Conservation (phyloP, 2,888 invertebrate species). For the Rotaria magnacalcarata region DNA sequence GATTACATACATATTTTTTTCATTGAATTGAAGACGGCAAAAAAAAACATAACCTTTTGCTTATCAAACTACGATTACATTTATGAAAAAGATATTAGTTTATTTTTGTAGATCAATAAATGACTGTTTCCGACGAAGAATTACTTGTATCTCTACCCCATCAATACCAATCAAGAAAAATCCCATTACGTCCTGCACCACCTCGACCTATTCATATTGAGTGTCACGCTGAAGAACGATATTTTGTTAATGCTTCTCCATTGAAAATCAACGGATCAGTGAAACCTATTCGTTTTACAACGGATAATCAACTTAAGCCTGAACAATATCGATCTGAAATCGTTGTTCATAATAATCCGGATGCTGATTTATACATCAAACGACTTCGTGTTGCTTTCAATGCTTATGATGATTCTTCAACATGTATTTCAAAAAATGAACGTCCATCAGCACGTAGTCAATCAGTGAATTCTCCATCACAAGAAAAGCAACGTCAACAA, state of each 20-base stretch:
- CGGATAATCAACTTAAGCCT: not conserved
- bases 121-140: not conserved
- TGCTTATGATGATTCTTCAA: not conserved
- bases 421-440: not conserved
- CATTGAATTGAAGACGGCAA: too few species aligned
- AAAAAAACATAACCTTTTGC: too few species aligned
- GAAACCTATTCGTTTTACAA: not conserved
- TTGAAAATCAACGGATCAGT: not conserved
- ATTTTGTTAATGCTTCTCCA: not conserved
- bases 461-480: not conserved
- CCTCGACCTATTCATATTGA: not conserved
- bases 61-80: too few species aligned
- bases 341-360: not conserved
- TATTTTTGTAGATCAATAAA: not conserved
- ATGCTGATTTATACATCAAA: conserved; percentile 4
- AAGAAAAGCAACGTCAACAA: not conserved
- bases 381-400: not conserved
- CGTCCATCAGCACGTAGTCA: not conserved
- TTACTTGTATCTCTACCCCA: not conserved
- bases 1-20: too few species aligned
- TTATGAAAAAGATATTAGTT: not conserved
- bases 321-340: not conserved
- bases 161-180: not conserved
- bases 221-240: conserved; percentile 11
- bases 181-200: not conserved